These are phyloP conservation scores for Morpho helenor DNA, from an alignment of 2,888 invertebrate species.

Conservation along the genomic window DNA sequence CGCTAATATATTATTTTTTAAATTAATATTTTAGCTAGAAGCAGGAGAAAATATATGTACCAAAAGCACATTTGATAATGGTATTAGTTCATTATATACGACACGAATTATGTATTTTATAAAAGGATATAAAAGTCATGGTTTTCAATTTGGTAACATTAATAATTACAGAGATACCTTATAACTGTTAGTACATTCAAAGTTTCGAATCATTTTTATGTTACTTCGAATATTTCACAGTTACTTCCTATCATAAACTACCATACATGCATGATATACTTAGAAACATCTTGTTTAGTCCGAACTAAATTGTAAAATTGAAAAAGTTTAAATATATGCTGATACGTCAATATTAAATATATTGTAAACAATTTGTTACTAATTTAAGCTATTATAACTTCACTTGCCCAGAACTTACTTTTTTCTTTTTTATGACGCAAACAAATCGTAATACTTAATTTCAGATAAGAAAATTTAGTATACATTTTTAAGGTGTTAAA, in stretches of 20 bases:
- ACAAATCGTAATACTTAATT: too few species aligned
- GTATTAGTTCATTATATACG: constrained; percentile 9
- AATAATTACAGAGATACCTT: constrained; percentile 17
- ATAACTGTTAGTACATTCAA: constrained; percentile 23
- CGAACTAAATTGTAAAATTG: constrained; percentile 3
- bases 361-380: constrained; percentile 9
- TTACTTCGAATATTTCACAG: neutral
- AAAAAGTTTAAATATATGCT: neutral
- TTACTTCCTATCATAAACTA: constrained; percentile 9
- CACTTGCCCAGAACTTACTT: neutral
- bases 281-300: neutral
- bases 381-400: neutral
- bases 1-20: neutral
- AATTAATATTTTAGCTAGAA: neutral
- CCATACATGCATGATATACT: constrained; percentile 2
- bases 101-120: constrained; percentile 32
- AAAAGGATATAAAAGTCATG: constrained; percentile 68
- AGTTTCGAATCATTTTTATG: constrained; percentile 11
- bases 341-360: neutral
- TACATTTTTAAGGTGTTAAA: too few species aligned
- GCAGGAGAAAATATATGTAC: constrained; percentile 15
- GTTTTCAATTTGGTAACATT: constrained; percentile 44
- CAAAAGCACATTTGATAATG: constrained; percentile 10
- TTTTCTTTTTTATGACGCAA: too few species aligned
- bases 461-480: too few species aligned